Conservation (phyloP, 2,113 vertebrate species). For the Aphyosemion australe region DNA sequence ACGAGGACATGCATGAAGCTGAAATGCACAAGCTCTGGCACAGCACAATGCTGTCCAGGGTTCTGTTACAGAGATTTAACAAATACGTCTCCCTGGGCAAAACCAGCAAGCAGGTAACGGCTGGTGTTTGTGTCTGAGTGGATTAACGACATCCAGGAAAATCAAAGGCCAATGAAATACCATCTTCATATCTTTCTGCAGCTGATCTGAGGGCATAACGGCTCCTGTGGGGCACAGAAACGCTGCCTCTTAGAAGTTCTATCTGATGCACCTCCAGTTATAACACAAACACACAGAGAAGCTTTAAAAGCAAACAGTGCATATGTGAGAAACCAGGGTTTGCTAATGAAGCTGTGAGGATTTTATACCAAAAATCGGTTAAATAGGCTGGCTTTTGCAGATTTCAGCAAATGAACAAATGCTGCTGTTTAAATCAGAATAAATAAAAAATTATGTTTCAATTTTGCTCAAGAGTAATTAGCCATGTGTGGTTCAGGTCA, state of each 20-base stretch:
- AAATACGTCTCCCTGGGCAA: neutral
- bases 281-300: neutral
- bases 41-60: slow-evolving; percentile 16
- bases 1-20: slow-evolving; percentile 18
- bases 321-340: too few species aligned
- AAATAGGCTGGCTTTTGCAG: too few species aligned
- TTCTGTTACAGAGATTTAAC: slow-evolving; percentile 20
- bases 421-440: too few species aligned
- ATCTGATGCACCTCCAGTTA: slow-evolving; percentile 1
- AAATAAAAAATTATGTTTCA: too few species aligned
- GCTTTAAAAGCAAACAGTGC: neutral
- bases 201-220: slow-evolving; percentile 19
- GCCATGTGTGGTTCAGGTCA: too few species aligned
- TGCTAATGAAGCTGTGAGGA: too few species aligned
- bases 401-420: too few species aligned
- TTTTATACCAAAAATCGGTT: too few species aligned
- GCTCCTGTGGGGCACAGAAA: slow-evolving; percentile 8
- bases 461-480: too few species aligned
- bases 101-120: slow-evolving; percentile 9
- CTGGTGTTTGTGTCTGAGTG: slow-evolving; percentile 30
- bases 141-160: slow-evolving; percentile 19
- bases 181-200: slow-evolving; percentile 43
- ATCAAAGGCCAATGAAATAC: slow-evolving; percentile 42
- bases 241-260: neutral
- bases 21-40: neutral